These are phyloP conservation scores for Emys orbicularis DNA, from an alignment of 2,797 vertebrate genomes.

Conservation along the genomic window DNA sequence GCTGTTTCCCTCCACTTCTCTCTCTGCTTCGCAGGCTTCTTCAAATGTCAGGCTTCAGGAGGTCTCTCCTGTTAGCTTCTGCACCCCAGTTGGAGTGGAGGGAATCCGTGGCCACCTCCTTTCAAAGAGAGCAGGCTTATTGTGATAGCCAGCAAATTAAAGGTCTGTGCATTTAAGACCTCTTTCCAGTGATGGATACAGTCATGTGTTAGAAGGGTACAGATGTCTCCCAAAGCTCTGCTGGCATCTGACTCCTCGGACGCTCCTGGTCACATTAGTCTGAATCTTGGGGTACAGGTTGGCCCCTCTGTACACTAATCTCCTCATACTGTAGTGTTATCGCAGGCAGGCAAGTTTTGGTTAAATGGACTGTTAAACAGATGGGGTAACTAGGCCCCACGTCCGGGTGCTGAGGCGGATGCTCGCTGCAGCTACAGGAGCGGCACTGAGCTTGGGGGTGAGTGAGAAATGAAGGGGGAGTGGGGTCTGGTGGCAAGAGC, in stretches of 20 bases:
- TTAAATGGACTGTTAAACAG: background rate
- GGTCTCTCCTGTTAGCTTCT: accelerated
- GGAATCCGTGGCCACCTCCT: background rate
- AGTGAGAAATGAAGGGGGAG: background rate
- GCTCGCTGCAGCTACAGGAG: background rate
- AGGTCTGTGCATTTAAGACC: background rate
- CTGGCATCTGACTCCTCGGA: accelerated
- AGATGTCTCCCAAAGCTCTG: accelerated
- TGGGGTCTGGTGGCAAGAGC: background rate
- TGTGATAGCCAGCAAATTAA: background rate
- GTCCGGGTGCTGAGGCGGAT: background rate
- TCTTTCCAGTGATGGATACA: background rate
- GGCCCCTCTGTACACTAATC: accelerated
- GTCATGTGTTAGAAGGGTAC: background rate
- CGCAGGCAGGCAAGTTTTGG: accelerated
- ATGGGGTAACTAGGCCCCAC: background rate
- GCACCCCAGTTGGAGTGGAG: background rate
- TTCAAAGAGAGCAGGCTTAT: background rate
- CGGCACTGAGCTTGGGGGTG: background rate
- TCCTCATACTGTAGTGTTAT: background rate
- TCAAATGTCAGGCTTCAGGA: background rate
- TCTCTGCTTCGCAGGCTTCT: background rate
- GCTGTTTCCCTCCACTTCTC: accelerated
- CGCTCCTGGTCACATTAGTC: background rate
- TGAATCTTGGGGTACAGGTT: background rate